A percentile compares a stretch with the other conserved stretches of the same genome.
Evolutionary conservation across 1,140 invertebrate genomes (phyloP).

Genomic region (Drosophila malerkotliana): DNA sequence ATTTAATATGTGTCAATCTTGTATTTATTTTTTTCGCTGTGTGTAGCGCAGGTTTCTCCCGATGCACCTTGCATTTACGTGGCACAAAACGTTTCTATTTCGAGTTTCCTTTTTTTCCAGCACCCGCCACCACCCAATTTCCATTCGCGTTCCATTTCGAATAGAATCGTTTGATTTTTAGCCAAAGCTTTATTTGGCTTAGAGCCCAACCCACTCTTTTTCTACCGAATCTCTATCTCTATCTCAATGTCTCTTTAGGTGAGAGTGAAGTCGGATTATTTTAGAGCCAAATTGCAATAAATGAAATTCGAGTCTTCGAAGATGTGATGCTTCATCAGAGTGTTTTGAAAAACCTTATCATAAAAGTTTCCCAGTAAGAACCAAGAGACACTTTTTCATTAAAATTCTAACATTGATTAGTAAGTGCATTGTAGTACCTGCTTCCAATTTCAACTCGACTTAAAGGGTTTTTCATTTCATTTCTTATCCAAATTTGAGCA

Average conservation of each 20-base stretch:
- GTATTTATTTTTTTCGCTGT: not conserved
- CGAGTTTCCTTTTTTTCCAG: conserved; percentile 42
- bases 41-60: conserved; percentile 20
- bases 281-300: conserved; percentile 37
- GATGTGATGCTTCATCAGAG: too few species aligned
- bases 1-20: too few species aligned
- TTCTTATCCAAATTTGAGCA: conserved; percentile 20
- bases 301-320: conserved; percentile 24
- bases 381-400: not conserved
- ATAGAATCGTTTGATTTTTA: conserved; percentile 63
- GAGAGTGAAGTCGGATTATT: conserved; percentile 35
- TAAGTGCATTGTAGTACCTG: not conserved
- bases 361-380: too few species aligned
- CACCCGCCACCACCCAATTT: not conserved
- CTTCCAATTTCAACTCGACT: not conserved
- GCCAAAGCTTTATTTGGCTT: conserved; percentile 64
- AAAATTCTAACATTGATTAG: conserved; percentile 1
- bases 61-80: conserved; percentile 41
- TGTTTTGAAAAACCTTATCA: too few species aligned
- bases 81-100: conserved; percentile 57
- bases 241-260: not conserved
- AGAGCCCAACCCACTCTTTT: conserved; percentile 26
- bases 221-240: conserved; percentile 1
- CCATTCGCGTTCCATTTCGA: conserved; percentile 25
- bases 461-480: conserved; percentile 21